Base-by-base conservation (phyloP, 2,888 invertebrate genomes). In the Listrodromus nycthemerus region DNA sequence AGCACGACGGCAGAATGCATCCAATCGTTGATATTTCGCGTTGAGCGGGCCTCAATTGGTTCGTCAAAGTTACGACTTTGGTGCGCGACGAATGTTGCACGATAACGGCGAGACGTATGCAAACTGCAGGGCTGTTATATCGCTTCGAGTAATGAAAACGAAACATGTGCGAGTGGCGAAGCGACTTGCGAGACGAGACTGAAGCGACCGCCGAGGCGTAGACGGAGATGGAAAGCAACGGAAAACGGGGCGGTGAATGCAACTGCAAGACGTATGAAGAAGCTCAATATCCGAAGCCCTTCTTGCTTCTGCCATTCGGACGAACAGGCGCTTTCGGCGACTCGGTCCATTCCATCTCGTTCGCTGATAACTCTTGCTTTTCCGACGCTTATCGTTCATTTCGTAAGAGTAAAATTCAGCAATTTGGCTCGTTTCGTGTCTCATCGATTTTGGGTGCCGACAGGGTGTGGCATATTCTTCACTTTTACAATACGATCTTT, bases 31-130 rank as follows among this genome's bases (percentile, higher is more conserved):
- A 67, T 52, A 69, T 78, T 69, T 52, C 81, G 52, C 55, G 73
- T 78, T 77, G 67, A 41, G 73, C 24, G 30, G 24, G 48, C 6
- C 77, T 77, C 84, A 84, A 84, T 84, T 84, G 84, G 69, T 80
- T 84, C 84, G 78, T 84, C 84, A 74, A 81, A 80, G 77, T 84
- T 78, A 84, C 74, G 84, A 81, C 84, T 83, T 83, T 74, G 73
- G 74, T 75, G 78, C 74, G 70, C 70, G 78, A 78, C 58, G 73
- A 74, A 77, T 61, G 50, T 45, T 67, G 50, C 21, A 74, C 33
- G 50, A 74, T 74, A 65, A 37, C 16, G 37, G 10, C 1, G 3
- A 41, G 16, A 10, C 4, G 24, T 65, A 45, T 19, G 61, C 65
- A 52, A 30, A 48, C 27, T 16, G 30, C 61, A 16, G 16, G 27